Base-by-base conservation (phyloP, 2,888 invertebrate species). In the Pogonocherus hispidulus region DNA sequence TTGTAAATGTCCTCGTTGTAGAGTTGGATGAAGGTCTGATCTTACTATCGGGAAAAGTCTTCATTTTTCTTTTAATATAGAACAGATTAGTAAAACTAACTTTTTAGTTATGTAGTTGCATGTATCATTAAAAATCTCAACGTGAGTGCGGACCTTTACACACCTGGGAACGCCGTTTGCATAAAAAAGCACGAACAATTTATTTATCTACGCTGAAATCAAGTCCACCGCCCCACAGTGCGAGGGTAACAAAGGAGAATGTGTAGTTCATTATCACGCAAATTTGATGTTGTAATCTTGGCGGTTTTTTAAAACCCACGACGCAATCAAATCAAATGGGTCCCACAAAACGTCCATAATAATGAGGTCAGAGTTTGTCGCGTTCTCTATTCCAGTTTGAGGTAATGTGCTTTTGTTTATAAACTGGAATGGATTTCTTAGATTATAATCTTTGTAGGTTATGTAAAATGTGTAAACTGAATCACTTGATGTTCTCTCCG, bases 201-300 rank as follows among this genome's bases (percentile, higher is more conserved):
- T 41, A 41, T 41, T 41, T 41, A 41, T 41, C 41, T 14, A n/a
- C 4, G n/a, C 41, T 16, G n/a, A 41, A 41, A 41, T 41, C 41
- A 41, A 41, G n/a, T n/a, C 0, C 41, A 27, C 4, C 27, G 27
- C 27, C 4, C 27, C 27, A n/a, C 3, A 32, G 32, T 11, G 32
- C 8, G 8, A 11, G 32, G 2, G 2, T 49, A 9, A 49, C 49
- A 22, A 49, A 49, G 49, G 22, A n/a, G 22, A 49, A 22, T 49
- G 49, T 52, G 27, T 52, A 47, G 32, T 19, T 32, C 47, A 59
- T 32, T 59, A 27, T 59, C 59, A 59, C 59, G 59, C 59, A 27
- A 59, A 59, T 46, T 47, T 32, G 47, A 16, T 35, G 59, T 59
- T 59, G 18, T 59, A 59, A 46, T 59, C 59, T 46, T 47, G 47